These are phyloP conservation scores for Nematolebias whitei DNA, from an alignment of 2,113 vertebrate genomes.

Conservation along the genomic window DNA sequence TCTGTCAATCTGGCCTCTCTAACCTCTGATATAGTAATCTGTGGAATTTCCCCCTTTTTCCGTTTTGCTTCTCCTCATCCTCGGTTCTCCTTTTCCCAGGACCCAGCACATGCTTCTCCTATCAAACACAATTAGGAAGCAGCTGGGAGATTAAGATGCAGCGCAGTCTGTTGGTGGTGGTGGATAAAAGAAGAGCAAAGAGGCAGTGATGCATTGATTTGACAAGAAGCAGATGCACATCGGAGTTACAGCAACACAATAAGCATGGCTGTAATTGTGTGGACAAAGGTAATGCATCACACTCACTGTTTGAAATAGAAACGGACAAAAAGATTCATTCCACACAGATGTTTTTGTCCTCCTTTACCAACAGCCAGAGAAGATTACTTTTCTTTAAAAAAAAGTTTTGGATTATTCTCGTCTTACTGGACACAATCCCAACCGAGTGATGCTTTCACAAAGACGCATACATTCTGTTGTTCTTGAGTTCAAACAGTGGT, in stretches of 20 bases:
- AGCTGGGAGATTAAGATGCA: constrained; percentile 19
- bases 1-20: constrained; percentile 58
- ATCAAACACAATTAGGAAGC: constrained; percentile 24
- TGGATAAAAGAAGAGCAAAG: constrained; percentile 16
- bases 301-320: background rate
- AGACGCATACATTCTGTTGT: constrained; percentile 14
- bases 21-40: constrained; percentile 66
- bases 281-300: constrained; percentile 10
- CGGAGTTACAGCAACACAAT: background rate
- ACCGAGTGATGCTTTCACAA: constrained; percentile 2
- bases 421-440: background rate
- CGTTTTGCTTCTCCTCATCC: constrained; percentile 40
- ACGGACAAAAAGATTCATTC: background rate
- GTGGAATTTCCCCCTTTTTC: constrained; percentile 72
- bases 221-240: background rate
- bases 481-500: constrained; percentile 24
- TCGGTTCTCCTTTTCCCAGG: constrained; percentile 10
- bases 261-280: background rate
- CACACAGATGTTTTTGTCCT: no score
- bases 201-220: constrained; percentile 10
- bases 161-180: constrained; percentile 19
- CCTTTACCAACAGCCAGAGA: no score
- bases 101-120: constrained; percentile 31
- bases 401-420: constrained; percentile 27
- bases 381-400: background rate